Evolutionary conservation across 2,888 invertebrate genomes (phyloP).

Genomic region (Ceriagrion tenellum): DNA sequence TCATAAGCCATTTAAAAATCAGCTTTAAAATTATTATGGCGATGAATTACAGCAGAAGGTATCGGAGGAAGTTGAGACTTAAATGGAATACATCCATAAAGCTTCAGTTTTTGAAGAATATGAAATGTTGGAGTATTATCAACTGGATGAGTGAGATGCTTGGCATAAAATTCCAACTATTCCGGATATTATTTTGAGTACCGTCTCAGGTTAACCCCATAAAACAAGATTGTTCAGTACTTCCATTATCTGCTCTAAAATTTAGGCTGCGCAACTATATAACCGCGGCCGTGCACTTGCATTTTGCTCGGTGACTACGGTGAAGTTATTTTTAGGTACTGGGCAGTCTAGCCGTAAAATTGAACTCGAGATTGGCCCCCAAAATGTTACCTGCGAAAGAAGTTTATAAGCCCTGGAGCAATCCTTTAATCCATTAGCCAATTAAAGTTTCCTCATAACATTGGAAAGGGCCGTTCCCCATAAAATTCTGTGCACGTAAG

Average conservation of each 20-base stretch:
- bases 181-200: neutral
- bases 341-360: neutral
- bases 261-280: neutral
- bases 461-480: neutral
- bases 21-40: too few species aligned
- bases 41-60: too few species aligned
- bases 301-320: neutral
- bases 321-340: neutral
- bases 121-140: too few species aligned
- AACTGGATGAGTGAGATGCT: neutral
- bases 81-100: too few species aligned
- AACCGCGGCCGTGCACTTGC: neutral
- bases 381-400: neutral
- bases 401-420: slow-evolving; percentile 1
- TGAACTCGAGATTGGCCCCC: neutral
- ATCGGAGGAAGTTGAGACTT: too few species aligned
- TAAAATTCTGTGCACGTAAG: neutral
- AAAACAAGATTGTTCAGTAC: neutral
- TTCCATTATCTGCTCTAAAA: neutral
- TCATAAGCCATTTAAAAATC: too few species aligned
- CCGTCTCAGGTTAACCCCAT: neutral
- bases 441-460: neutral
- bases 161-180: neutral
- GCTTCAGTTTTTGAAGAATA: too few species aligned
- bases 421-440: neutral